phyloP scores from a whole-genome alignment of 2,888 invertebrate species.

The Eupithecia dodoneata region DNA sequence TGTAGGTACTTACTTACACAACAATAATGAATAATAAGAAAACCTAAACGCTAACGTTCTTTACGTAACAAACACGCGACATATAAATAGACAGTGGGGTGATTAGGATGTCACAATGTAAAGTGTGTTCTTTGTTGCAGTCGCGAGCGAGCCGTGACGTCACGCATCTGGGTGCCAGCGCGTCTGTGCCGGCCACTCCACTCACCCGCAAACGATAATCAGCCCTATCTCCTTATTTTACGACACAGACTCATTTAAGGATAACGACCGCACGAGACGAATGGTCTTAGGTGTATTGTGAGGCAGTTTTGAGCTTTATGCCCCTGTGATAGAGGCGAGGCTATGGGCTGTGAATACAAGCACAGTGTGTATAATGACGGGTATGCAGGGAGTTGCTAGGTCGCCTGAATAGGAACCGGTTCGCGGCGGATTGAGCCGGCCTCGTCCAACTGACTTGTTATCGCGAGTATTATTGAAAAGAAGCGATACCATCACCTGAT shows the following conservation, averaged over 20 bases:
- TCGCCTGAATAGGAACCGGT: conserved; percentile 30
- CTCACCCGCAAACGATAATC: neutral
- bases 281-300: conserved; percentile 3
- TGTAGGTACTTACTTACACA: too few relatives aligned
- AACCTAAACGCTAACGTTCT: too few relatives aligned
- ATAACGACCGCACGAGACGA: neutral
- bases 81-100: neutral
- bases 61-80: neutral
- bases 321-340: neutral
- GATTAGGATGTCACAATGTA: neutral
- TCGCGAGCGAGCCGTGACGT: conserved; percentile 25
- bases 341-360: conserved; percentile 10
- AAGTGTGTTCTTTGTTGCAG: conserved; percentile 5
- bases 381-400: conserved; percentile 28
- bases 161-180: conserved; percentile 32
- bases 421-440: neutral
- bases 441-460: conserved; percentile 12
- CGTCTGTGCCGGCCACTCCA: conserved; percentile 18
- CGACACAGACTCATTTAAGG: conserved; percentile 2
- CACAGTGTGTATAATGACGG: neutral
- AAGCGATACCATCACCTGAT: neutral
- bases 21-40: too few relatives aligned
- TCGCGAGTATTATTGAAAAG: conserved; percentile 3
- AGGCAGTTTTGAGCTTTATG: conserved; percentile 9
- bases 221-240: neutral